Conservation (phyloP, 2,113 vertebrate genomes). For the Stercorarius parasiticus region DNA sequence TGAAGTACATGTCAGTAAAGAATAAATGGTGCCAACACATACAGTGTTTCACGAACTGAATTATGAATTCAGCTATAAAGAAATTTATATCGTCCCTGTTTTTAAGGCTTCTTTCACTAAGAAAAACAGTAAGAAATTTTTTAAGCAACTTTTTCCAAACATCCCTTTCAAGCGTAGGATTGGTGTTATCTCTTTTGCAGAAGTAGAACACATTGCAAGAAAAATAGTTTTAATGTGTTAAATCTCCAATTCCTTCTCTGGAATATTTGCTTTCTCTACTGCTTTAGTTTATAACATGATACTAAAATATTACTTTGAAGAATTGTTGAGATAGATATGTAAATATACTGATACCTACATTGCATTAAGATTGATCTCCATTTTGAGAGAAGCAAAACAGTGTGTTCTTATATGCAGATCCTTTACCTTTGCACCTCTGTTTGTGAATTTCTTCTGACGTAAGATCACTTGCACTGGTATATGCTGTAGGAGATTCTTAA, state of each 20-base stretch:
- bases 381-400: neutral
- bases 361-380: neutral
- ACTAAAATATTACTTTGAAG: neutral
- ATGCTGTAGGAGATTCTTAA: neutral
- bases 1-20: neutral
- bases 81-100: neutral
- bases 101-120: neutral
- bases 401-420: neutral
- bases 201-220: neutral
- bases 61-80: neutral
- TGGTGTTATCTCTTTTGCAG: neutral
- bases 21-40: neutral
- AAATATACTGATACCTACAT: neutral
- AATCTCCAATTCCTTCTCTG: neutral
- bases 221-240: neutral
- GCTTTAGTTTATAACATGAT: neutral
- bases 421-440: neutral
- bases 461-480: neutral
- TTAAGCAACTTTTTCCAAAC: neutral
- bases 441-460: neutral
- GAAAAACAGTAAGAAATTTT: neutral
- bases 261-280: neutral
- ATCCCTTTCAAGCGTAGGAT: neutral
- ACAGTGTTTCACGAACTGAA: neutral
- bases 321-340: neutral